A percentile compares a stretch with the other conserved stretches of the same genome.
Conservation (phyloP, 2,888 invertebrate species). For the Rhagonycha lutea region DNA sequence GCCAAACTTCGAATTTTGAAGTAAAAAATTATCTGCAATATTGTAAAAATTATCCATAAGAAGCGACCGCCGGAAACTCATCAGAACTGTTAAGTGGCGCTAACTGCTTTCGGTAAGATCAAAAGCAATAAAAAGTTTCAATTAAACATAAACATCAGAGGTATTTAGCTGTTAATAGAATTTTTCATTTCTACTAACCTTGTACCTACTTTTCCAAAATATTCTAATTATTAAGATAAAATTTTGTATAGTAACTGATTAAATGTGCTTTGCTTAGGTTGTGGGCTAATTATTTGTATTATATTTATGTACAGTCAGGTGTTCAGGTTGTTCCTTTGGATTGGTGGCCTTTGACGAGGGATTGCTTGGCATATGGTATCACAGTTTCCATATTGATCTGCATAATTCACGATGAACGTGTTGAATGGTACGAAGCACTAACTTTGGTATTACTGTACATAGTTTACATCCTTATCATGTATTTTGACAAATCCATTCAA, state of each 20-base stretch:
- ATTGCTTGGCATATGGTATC: slow-evolving; percentile 74
- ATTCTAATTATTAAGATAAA: not conserved
- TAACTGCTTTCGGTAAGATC: not conserved
- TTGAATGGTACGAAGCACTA: slow-evolving; percentile 82
- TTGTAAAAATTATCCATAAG: not conserved
- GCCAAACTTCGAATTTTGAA: not conserved
- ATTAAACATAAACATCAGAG: not conserved
- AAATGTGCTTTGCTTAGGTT: slow-evolving; percentile 5
- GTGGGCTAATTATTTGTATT: slow-evolving; percentile 13
- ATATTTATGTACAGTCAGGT: slow-evolving; percentile 47
- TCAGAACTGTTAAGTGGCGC: not conserved
- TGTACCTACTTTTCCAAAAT: not conserved
- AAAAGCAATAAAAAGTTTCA: not conserved
- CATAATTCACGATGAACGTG: slow-evolving; percentile 72
- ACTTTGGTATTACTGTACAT: slow-evolving; percentile 73
- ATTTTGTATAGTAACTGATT: not conserved
- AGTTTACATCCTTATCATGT: slow-evolving; percentile 72
- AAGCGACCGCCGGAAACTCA: not conserved
- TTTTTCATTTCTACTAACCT: not conserved
- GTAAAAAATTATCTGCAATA: not conserved
- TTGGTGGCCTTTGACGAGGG: slow-evolving; percentile 81
- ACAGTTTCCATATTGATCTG: slow-evolving; percentile 75
- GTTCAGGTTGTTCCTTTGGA: slow-evolving; percentile 70
- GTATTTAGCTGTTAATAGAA: not conserved
- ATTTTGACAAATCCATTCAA: slow-evolving; percentile 78